A percentile compares a stretch with the other conserved stretches of the same genome.
Evolutionary conservation across 2,888 invertebrate genomes (phyloP).

Genomic region (Argyresthia albistria): DNA sequence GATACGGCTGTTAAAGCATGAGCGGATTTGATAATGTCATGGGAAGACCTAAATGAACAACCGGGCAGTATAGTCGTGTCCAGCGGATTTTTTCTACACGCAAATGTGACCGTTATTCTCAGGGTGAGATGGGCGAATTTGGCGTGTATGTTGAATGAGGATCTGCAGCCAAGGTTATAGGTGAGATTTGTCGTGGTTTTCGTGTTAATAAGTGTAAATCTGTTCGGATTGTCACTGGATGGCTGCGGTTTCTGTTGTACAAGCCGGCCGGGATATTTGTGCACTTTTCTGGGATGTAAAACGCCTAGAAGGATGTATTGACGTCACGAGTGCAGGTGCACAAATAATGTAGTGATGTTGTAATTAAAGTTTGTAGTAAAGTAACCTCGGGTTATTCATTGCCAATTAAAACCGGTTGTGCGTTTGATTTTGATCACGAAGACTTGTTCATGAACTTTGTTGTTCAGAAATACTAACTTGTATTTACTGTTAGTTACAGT

Average conservation of each 20-base stretch:
- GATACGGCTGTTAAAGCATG: background rate
- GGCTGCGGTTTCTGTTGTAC: constrained; percentile 15
- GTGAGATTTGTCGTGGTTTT: constrained; percentile 27
- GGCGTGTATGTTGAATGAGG: constrained; percentile 9
- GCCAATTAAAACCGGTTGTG: background rate
- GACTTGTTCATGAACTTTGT: background rate
- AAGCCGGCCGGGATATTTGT: too few species aligned
- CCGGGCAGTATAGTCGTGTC: constrained; percentile 65
- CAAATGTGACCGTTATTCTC: background rate
- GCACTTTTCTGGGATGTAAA: too few species aligned
- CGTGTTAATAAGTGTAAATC: constrained; percentile 47
- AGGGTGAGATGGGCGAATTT: background rate
- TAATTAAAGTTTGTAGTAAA: too few species aligned
- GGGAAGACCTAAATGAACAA: constrained; percentile 70
- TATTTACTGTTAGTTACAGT: background rate
- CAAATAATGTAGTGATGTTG: background rate
- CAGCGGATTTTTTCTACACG: constrained; percentile 21
- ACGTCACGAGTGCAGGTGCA: background rate
- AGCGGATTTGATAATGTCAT: constrained; percentile 57
- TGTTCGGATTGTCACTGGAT: constrained; percentile 23
- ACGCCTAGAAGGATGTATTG: too few species aligned
- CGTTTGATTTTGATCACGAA: background rate
- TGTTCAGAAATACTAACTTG: background rate
- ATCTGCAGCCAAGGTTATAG: constrained; percentile 15
- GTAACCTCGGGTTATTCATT: background rate